Percentiles rank a stretch among this genome's conserved stretches.
These are phyloP conservation scores for Phlogophora meticulosa DNA, from an alignment of 2,888 invertebrate genomes.

Conservation along the genomic window DNA sequence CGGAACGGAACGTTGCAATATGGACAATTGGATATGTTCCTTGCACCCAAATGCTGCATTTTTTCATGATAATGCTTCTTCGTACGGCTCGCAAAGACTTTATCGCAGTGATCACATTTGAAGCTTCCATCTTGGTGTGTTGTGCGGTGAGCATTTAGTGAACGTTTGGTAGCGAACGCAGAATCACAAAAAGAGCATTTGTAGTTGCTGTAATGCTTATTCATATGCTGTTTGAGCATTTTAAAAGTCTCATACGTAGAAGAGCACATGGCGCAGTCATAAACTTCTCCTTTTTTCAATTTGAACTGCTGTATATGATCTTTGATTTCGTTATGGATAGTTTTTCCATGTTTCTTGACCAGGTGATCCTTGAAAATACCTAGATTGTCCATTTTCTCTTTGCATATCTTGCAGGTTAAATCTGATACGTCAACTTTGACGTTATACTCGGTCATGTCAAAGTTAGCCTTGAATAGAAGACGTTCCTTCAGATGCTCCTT, in stretches of 20 bases:
- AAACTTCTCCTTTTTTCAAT: slow-evolving; percentile 80
- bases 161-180: slow-evolving; percentile 80
- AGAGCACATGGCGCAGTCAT: slow-evolving; percentile 82
- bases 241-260: slow-evolving; percentile 85
- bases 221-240: slow-evolving; percentile 87
- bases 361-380: slow-evolving; percentile 76
- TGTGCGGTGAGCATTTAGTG: slow-evolving; percentile 76
- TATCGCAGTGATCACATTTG: slow-evolving; percentile 85
- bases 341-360: slow-evolving; percentile 74
- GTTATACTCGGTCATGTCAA: slow-evolving; percentile 78
- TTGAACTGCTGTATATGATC: slow-evolving; percentile 84
- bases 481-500: slow-evolving; percentile 74
- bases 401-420: slow-evolving; percentile 76
- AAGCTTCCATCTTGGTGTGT: slow-evolving; percentile 83
- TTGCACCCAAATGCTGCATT: slow-evolving; percentile 82
- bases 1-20: slow-evolving; percentile 82
- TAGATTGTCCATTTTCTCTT: slow-evolving; percentile 71
- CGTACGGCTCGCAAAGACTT: slow-evolving; percentile 78
- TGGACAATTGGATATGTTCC: slow-evolving; percentile 84
- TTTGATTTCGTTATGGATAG: slow-evolving; percentile 79
- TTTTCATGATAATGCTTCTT: slow-evolving; percentile 86
- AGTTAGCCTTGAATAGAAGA: slow-evolving; percentile 72
- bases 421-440: slow-evolving; percentile 79
- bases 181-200: slow-evolving; percentile 79
- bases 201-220: slow-evolving; percentile 83